Base-by-base conservation (phyloP, 2,888 invertebrate genomes). In the Caenorhabditis imperialis region DNA sequence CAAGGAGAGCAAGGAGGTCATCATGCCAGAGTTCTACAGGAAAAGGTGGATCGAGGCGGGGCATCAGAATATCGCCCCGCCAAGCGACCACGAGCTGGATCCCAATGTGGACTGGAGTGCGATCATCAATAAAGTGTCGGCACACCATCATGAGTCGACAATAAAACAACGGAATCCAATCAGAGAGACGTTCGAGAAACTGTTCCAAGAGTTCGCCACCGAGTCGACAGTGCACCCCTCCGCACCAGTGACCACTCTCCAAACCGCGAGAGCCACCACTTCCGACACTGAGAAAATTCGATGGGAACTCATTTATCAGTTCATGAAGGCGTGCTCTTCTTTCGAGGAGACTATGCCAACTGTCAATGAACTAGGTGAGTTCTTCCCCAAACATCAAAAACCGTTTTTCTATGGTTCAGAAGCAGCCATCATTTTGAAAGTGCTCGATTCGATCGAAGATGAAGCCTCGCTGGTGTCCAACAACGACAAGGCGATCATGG, bases 371-470 rank as follows among this genome's bases (percentile, higher is more conserved):
- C 45, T 76, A 0, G 75, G 75, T 75, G 7, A 22, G 54, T 25
- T 25, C 22, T 33, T 14, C 5, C 27, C 10, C 27, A 18, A 51
- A 1, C n/a, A 22, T 51, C 18, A 14, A 3, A 23, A 51, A 33
- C n/a, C 16, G 18, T 6, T n/a, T n/a, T 30, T 30, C 30, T 10
- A 30, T 7, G 10, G 61, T 70, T 58, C 61, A 79, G 79, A 79
- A 65, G 55, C 74, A 3, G 51, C 76, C 0, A 51, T 79, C 12
- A 47, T 79, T 16, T 16, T 48, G 8, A 65, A 63, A 16, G 74
- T 77, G 7, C 37, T 77, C 14, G 69, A 79, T 25, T 48, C 69
- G 10, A 69, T 79, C 8, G 75, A 75, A 51, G 40, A 57, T 38
- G 79, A 79, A 30, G 79, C 77, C 5, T 20, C 61, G 10, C 7